Conservation (phyloP, 2,113 vertebrate genomes). For the Mormyrus lacerda region DNA sequence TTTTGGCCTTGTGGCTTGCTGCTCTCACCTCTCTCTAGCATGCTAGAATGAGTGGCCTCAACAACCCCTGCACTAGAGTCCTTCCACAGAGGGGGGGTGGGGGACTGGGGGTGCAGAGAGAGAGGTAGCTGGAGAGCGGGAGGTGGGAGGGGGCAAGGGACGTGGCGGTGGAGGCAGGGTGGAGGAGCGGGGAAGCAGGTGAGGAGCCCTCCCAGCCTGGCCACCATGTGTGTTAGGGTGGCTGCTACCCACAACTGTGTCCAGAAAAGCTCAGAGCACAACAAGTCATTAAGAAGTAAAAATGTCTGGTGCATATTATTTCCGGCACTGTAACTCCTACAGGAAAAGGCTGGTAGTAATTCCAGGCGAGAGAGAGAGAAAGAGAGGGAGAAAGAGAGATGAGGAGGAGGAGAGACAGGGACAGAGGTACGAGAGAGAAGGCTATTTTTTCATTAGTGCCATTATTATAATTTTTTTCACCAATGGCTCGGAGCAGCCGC, state of each 20-base stretch:
- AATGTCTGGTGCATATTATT: slow-evolving; percentile 69
- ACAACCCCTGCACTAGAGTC: not conserved
- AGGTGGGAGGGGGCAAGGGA: slow-evolving; percentile 16
- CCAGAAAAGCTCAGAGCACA: slow-evolving; percentile 68
- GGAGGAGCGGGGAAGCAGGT: not conserved
- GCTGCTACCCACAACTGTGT: slow-evolving; percentile 57
- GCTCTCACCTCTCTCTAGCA: not conserved
- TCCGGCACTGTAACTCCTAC: slow-evolving; percentile 62
- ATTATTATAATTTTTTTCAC: not conserved
- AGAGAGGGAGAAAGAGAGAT: slow-evolving; percentile 18
- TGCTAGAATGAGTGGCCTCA: not conserved
- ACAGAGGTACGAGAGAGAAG: not conserved
- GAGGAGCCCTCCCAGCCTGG: slow-evolving; percentile 29
- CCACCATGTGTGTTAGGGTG: slow-evolving; percentile 52
- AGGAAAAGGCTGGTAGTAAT: slow-evolving; percentile 54
- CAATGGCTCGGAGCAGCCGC: not conserved
- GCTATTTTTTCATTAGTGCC: not conserved
- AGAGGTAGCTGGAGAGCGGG: not conserved
- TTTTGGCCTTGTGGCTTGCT: not conserved
- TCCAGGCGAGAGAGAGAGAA: slow-evolving; percentile 35
- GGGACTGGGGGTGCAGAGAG: not conserved
- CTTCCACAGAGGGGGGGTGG: not conserved
- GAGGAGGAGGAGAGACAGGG: slow-evolving; percentile 9
- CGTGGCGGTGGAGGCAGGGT: not conserved
- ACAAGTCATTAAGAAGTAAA: slow-evolving; percentile 68